Percentiles rank a stretch among this genome's conserved stretches.
phyloP scores from a whole-genome alignment of 2,797 vertebrate species.

The Danionella dracula region DNA sequence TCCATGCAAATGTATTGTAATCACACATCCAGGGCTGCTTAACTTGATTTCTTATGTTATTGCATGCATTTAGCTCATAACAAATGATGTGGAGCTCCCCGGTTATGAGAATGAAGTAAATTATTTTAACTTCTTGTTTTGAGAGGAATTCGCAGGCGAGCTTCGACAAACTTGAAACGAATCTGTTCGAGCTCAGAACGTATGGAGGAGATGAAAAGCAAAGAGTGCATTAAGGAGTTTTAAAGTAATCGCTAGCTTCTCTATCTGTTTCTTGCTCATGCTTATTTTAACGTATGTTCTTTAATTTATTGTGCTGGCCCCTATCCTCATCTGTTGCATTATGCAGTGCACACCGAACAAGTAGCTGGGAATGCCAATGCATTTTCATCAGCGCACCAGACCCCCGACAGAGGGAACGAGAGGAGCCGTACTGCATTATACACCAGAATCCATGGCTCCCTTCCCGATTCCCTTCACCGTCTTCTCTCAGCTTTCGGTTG shows the following conservation, averaged over 20 bases:
- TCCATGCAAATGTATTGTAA: slow-evolving; percentile 53
- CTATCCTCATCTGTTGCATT: slow-evolving; percentile 71
- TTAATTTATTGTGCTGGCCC: slow-evolving; percentile 62
- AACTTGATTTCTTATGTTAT: slow-evolving; percentile 99
- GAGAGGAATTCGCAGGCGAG: slow-evolving; percentile 61
- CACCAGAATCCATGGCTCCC: slow-evolving; percentile 13
- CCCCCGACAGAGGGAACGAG: slow-evolving; percentile 32
- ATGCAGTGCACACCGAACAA: slow-evolving; percentile 65
- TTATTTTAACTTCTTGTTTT: slow-evolving; percentile 76
- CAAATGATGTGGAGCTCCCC: slow-evolving; percentile 71
- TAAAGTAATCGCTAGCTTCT: slow-evolving; percentile 24
- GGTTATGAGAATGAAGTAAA: slow-evolving; percentile 74
- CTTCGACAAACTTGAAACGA: slow-evolving; percentile 19
- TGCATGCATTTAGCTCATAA: slow-evolving; percentile 92
- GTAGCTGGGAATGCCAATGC: slow-evolving; percentile 57
- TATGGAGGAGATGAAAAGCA: slow-evolving; percentile 19
- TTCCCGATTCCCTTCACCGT: slow-evolving; percentile 23
- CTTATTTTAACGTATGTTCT: slow-evolving; percentile 58
- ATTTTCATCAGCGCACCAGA: slow-evolving; percentile 65
- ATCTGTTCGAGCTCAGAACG: slow-evolving; percentile 14
- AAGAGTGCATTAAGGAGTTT: slow-evolving; percentile 28
- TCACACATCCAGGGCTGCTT: slow-evolving; percentile 93
- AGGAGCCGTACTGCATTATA: background rate
- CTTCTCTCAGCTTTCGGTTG: background rate
- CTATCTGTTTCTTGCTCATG: background rate